These are phyloP conservation scores for Triplophysa dalaica DNA, from an alignment of 2,113 vertebrate genomes.

Conservation along the genomic window DNA sequence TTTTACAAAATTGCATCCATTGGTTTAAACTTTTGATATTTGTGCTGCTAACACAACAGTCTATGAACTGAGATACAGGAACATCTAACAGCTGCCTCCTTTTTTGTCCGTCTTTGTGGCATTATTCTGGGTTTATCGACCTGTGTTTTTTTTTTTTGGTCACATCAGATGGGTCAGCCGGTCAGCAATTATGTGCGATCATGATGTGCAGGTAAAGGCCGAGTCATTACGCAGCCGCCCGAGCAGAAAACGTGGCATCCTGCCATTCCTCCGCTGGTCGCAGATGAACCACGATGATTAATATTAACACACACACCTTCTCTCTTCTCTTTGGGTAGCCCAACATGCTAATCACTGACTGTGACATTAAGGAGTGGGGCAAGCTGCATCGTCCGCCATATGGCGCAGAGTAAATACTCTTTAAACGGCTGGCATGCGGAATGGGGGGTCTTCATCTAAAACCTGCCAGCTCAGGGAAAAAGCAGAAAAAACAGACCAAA, in stretches of 20 bases:
- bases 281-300: constrained; percentile 71
- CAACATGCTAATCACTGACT: constrained; percentile 69
- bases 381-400: constrained; percentile 67
- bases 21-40: too few species aligned
- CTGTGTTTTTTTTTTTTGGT: constrained; percentile 1
- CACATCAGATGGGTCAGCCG: constrained; percentile 17
- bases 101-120: not conserved
- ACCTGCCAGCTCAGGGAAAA: constrained; percentile 56
- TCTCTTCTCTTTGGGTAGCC: constrained; percentile 60
- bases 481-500: constrained; percentile 58
- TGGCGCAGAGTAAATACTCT: constrained; percentile 71
- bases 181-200: constrained; percentile 74
- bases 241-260: constrained; percentile 79
- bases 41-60: not conserved
- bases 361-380: constrained; percentile 70
- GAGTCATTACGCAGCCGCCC: constrained; percentile 81
- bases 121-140: constrained; percentile 22
- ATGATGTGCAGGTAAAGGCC: constrained; percentile 76
- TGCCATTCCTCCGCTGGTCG: constrained; percentile 71
- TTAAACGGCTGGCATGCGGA: constrained; percentile 68
- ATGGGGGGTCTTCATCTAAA: constrained; percentile 62
- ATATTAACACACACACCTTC: constrained; percentile 46
- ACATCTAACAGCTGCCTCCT: too few species aligned
- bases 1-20: too few species aligned
- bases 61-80: too few species aligned